A percentile compares a stretch with the other conserved stretches of the same genome.
These are phyloP conservation scores for Dolichopus griseipennis DNA, from an alignment of 2,888 invertebrate genomes.

Conservation along the genomic window DNA sequence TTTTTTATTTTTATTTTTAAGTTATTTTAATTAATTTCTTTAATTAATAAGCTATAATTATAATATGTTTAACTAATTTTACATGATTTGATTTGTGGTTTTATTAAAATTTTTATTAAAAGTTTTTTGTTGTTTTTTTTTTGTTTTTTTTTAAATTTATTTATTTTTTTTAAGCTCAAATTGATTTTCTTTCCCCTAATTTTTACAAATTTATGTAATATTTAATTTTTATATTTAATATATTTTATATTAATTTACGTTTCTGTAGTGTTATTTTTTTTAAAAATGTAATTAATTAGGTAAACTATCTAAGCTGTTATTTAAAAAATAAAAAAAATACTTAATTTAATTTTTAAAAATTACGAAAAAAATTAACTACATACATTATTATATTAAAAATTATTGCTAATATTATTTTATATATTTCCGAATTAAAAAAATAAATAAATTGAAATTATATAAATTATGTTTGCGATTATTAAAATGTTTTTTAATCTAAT, in stretches of 20 bases:
- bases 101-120: background rate
- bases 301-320: background rate
- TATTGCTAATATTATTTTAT: too few relatives aligned
- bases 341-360: too few relatives aligned
- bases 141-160: background rate
- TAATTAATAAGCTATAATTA: background rate
- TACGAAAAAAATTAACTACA: too few relatives aligned
- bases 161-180: background rate
- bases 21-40: background rate
- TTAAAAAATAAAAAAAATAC: background rate
- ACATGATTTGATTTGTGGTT: background rate
- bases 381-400: too few relatives aligned
- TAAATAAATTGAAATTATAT: too few relatives aligned
- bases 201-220: background rate
- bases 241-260: background rate
- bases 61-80: background rate
- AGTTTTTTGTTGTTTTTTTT: background rate
- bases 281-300: background rate
- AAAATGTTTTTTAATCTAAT: too few relatives aligned
- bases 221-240: background rate
- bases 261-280: background rate
- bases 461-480: too few relatives aligned
- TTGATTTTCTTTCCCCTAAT: slow-evolving; percentile 6
- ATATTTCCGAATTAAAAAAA: too few relatives aligned
- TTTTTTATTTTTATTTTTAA: too few relatives aligned